phyloP scores from a whole-genome alignment of 2,888 invertebrate species.

The Epinotia ramella region DNA sequence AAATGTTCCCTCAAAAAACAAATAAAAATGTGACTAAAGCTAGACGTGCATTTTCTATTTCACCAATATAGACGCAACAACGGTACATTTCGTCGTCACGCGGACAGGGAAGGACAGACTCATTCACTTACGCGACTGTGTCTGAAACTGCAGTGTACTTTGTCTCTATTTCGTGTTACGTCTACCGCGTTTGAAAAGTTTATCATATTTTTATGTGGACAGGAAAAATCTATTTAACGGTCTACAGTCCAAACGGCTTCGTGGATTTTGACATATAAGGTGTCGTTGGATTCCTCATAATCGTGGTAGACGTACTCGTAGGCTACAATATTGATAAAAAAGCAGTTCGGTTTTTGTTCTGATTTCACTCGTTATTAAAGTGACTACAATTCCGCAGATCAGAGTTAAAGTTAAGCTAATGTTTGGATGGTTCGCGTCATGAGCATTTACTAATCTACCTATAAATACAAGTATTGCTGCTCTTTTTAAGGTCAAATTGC shows the following conservation, averaged over 20 bases:
- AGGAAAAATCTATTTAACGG: too few species aligned
- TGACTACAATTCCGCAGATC: not conserved
- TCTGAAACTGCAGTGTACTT: not conserved
- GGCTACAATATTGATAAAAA: too few species aligned
- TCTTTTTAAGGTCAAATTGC: not conserved
- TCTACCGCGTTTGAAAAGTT: not conserved
- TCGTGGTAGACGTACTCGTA: too few species aligned
- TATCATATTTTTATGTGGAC: not conserved
- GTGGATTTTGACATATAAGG: too few species aligned
- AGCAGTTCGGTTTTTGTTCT: too few species aligned
- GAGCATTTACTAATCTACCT: not conserved
- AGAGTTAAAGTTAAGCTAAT: not conserved
- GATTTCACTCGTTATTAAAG: not conserved
- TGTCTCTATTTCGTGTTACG: not conserved
- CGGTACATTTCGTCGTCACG: not conserved
- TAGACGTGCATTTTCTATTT: too few species aligned
- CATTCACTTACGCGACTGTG: constrained; percentile 6
- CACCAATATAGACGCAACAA: not conserved
- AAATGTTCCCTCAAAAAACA: too few species aligned
- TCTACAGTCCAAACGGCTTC: too few species aligned
- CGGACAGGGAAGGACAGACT: not conserved
- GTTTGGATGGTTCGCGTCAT: not conserved
- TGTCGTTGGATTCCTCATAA: not conserved
- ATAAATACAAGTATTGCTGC: not conserved
- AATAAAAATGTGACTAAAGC: too few species aligned